These are phyloP conservation scores for Neodiprion virginianus DNA, from an alignment of 1,140 invertebrate species.

Conservation along the genomic window DNA sequence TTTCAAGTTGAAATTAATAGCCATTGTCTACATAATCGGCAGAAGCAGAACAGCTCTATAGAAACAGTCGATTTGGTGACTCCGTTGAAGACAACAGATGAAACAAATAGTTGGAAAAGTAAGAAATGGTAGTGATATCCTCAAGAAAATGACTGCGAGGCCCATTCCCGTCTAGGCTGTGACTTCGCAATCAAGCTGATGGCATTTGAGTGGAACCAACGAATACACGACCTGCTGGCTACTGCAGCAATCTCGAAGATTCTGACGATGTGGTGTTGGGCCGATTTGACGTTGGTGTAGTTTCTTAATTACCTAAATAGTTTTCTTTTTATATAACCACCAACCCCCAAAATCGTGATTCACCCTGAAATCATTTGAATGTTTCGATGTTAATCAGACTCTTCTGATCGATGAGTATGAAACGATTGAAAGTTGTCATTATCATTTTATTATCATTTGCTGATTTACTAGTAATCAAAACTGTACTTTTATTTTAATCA, in stretches of 20 bases:
- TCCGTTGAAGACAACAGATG: slow-evolving; percentile 18
- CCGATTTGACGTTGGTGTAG: background rate
- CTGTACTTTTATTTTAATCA: too few species aligned
- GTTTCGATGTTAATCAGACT: too few species aligned
- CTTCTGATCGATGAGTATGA: too few species aligned
- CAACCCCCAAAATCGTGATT: too few species aligned
- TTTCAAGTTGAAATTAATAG: too few species aligned
- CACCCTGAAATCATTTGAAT: too few species aligned
- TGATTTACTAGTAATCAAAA: too few species aligned
- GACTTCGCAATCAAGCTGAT: background rate
- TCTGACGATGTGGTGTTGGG: slow-evolving; percentile 26
- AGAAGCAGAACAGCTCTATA: slow-evolving; percentile 9
- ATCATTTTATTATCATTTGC: too few species aligned
- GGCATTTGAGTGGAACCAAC: background rate
- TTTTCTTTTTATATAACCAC: too few species aligned
- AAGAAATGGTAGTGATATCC: slow-evolving; percentile 18
- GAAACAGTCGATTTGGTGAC: slow-evolving; percentile 38
- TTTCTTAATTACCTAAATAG: too few species aligned
- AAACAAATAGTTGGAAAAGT: slow-evolving; percentile 15
- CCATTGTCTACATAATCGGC: background rate
- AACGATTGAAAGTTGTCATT: too few species aligned
- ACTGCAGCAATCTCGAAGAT: slow-evolving; percentile 30
- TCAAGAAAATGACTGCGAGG: slow-evolving; percentile 15
- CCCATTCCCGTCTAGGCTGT: background rate
- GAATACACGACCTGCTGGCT: slow-evolving; percentile 29